Evolutionary conservation across 2,113 vertebrate species (phyloP).

Genomic region (Heteronetta atricapilla): DNA sequence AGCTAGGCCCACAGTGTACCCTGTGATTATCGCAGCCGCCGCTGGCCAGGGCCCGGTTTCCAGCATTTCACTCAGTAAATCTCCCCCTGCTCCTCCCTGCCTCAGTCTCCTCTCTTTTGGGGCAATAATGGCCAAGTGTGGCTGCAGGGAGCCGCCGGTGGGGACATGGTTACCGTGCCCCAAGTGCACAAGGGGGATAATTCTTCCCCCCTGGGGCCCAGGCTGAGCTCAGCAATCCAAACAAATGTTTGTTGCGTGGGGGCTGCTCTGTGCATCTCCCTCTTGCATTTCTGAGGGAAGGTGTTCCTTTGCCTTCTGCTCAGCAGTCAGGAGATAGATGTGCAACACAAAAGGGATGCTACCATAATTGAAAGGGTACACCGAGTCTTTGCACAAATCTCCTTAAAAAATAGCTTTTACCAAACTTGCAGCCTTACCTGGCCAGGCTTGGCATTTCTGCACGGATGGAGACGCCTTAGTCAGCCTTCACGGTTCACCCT

Average conservation of each 20-base stretch:
- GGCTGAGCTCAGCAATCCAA: not conserved
- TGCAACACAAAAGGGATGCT: not conserved
- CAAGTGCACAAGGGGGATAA: not conserved
- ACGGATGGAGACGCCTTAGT: not conserved
- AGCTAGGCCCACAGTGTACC: not conserved
- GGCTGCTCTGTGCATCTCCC: not conserved
- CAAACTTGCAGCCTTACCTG: not conserved
- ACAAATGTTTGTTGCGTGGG: not conserved
- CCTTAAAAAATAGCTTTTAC: not conserved
- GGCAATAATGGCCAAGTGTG: not conserved
- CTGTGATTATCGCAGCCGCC: constrained; percentile 12
- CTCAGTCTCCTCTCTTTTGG: not conserved
- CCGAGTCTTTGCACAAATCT: not conserved
- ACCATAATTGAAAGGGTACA: not conserved
- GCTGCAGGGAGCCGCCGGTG: not conserved
- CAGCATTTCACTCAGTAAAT: constrained; percentile 9
- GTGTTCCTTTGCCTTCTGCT: not conserved
- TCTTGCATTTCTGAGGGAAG: not conserved
- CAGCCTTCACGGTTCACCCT: not conserved
- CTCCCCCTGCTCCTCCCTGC: not conserved
- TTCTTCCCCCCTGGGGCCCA: not conserved
- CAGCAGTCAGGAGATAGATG: not conserved
- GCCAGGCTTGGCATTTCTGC: not conserved
- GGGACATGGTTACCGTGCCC: not conserved
- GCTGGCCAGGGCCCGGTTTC: not conserved